Evolutionary conservation across 2,113 vertebrate species (phyloP).

Genomic region (Mesembrinibis cayennensis): DNA sequence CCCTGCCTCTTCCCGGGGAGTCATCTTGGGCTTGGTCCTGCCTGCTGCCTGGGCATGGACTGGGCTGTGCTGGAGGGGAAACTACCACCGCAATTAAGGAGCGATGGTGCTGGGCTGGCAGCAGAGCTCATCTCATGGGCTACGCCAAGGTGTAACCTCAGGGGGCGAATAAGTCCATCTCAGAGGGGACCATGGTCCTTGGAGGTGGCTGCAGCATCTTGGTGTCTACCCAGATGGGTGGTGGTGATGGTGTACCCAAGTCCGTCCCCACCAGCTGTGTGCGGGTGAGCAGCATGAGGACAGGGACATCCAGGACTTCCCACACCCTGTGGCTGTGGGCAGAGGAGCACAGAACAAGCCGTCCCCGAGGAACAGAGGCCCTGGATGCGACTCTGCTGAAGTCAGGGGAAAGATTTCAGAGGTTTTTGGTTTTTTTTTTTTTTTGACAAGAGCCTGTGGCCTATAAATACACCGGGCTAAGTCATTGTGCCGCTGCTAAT

Average conservation of each 20-base stretch:
- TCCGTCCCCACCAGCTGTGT: not conserved
- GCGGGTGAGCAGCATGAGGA: not conserved
- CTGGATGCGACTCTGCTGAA: not conserved
- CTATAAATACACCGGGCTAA: not conserved
- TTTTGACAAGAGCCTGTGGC: not conserved
- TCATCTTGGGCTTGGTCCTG: not conserved
- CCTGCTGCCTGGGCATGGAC: fast-evolving
- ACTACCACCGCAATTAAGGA: fast-evolving
- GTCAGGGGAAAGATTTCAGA: not conserved
- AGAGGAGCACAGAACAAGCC: not conserved
- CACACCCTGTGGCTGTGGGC: not conserved
- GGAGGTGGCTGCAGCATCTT: not conserved
- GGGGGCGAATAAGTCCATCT: not conserved
- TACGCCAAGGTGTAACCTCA: fast-evolving
- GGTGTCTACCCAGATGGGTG: not conserved
- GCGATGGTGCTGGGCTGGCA: not conserved
- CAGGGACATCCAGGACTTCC: not conserved
- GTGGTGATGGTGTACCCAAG: not conserved
- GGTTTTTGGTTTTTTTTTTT: not conserved
- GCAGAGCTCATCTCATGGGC: not conserved
- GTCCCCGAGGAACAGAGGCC: not conserved
- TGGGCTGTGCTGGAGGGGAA: not conserved
- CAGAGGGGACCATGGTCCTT: fast-evolving
- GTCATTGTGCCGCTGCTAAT: not conserved
- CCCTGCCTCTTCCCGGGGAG: not conserved